Conservation (phyloP, 1,140 invertebrate genomes). For the Drepana arcuata region DNA sequence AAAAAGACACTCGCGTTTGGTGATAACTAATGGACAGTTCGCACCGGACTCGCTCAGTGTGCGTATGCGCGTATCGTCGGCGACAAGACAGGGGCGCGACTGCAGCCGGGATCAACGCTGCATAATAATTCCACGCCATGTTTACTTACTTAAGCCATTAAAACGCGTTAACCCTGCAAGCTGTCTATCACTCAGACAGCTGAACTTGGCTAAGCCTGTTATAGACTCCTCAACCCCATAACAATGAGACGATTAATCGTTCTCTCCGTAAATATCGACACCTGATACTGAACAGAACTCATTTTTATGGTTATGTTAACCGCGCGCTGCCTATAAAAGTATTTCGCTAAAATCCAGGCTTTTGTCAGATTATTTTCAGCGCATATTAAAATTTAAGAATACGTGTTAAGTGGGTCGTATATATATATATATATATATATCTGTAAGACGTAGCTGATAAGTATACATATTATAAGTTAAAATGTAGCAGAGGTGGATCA, state of each 20-base stretch:
- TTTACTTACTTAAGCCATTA: constrained; percentile 42
- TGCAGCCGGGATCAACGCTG: constrained; percentile 37
- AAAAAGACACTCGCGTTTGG: no score
- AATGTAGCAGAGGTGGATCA: no score
- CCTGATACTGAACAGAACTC: constrained; percentile 42
- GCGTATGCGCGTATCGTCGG: constrained; percentile 42
- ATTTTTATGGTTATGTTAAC: constrained; percentile 52
- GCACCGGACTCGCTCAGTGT: no score
- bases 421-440: no score
- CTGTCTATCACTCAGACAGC: constrained; percentile 27
- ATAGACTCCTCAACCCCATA: constrained; percentile 16
- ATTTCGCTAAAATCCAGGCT: constrained; percentile 36
- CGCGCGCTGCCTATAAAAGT: constrained; percentile 39
- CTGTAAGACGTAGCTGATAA: no score
- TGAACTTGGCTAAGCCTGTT: constrained; percentile 11
- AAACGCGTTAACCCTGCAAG: constrained; percentile 35
- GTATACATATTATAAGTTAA: no score
- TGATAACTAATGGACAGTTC: no score
- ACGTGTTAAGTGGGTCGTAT: no score
- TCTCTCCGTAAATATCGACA: constrained; percentile 40
- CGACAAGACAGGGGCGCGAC: constrained; percentile 21
- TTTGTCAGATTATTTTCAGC: constrained; percentile 23
- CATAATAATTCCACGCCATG: constrained; percentile 48
- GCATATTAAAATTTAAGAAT: constrained; percentile 8
- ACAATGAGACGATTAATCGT: constrained; percentile 59